Base-by-base conservation (phyloP, 2,888 invertebrate genomes). In the Elysia crispata region DNA sequence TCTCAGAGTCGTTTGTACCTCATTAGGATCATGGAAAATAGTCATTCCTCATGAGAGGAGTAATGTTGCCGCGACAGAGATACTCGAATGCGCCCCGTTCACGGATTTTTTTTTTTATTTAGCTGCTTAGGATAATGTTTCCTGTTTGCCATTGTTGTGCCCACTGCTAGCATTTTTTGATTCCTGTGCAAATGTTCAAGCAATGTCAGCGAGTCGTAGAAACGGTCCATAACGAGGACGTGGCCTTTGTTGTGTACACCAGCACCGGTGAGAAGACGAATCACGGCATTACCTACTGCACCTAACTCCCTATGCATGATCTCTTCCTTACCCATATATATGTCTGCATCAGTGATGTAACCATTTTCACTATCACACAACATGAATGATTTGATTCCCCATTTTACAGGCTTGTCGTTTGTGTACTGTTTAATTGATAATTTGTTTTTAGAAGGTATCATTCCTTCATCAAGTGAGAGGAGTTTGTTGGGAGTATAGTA, bases 401-500 rank as follows among this genome's bases (percentile, higher is more conserved):
- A 80, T 31, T 80, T 76, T 23, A 66, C 18, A 0, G 73, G 23
- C 5, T 70, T 70, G 3, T 70, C 70, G 15, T 70, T 13, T 30
- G 33, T 20, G 20, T 70, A 70, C 20, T 79, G 79, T 50, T 75
- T 79, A 50, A 79, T 75, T 28, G 64, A 57, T n/a, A 82, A 23
- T 28, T 57, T 30, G 30, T 82, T 82, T 67, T 82, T 82, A 23
- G 76, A 60, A 5, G 81, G 81, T 15, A 82, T 82, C 82, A 82
- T 82, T 15, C 81, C 81, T 62, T 82, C 81, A 33, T 82, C 82
- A 30, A 82, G 62, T 25, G 60, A 60, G n/a, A 81, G 18, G n/a
- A 69, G 30, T 50, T 73, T 23, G 23, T 31, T 20, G 18, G 82
- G 82, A 8, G 31, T 76, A 66, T 79, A 82, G 60, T 31, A 79